Evolutionary conservation across 1,140 invertebrate genomes (phyloP).

Genomic region (Drosophila watanabei): DNA sequence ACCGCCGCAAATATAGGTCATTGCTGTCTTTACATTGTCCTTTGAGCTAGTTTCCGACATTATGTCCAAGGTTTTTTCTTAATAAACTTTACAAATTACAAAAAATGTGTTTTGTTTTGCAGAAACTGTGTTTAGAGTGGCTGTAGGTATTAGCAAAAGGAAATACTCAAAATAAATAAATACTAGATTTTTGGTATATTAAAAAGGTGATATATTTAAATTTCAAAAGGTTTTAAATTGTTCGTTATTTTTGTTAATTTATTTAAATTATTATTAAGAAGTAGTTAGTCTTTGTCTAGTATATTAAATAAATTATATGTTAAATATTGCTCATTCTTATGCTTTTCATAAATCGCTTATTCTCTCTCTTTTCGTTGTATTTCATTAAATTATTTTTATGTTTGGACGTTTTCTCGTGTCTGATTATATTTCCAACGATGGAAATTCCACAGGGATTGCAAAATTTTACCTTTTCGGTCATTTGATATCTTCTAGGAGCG

Average conservation of each 20-base stretch:
- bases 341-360: background rate
- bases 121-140: slow-evolving; percentile 16
- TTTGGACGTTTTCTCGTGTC: slow-evolving; percentile 11
- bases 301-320: background rate
- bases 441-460: slow-evolving; percentile 21
- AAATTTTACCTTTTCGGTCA: slow-evolving; percentile 1
- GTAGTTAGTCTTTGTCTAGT: slow-evolving; percentile 39
- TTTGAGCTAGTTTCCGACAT: slow-evolving; percentile 88
- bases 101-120: slow-evolving; percentile 47
- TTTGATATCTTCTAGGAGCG: background rate
- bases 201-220: background rate
- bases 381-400: slow-evolving; percentile 12
- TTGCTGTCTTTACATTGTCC: slow-evolving; percentile 91
- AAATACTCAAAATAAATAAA: background rate
- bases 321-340: slow-evolving; percentile 3
- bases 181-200: background rate
- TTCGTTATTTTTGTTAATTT: too few relatives aligned
- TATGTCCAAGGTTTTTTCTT: background rate
- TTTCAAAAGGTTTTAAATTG: background rate
- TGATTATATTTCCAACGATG: slow-evolving; percentile 13
- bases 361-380: background rate
- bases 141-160: background rate
- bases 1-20: slow-evolving; percentile 98
- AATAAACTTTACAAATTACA: background rate
- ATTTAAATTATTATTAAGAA: background rate